Conservation (phyloP, 37 sponge, comb jelly and placozoan genomes). For the Lycopodina hypogea region DNA sequence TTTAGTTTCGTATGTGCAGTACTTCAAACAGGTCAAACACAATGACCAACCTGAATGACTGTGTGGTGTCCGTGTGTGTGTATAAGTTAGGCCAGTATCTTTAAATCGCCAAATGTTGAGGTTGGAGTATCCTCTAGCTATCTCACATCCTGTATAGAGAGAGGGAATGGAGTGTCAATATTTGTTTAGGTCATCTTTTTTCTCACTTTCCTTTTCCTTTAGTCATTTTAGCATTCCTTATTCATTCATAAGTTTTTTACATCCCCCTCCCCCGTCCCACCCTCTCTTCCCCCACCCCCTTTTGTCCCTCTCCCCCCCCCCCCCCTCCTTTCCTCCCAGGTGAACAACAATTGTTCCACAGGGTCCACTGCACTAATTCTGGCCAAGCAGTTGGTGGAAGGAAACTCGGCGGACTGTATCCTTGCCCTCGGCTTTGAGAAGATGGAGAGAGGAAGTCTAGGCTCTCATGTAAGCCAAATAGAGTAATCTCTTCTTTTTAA, state of each 20-base stretch:
- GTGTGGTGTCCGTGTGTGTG: no score
- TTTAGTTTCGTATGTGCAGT: no score
- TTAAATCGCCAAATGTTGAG: no score
- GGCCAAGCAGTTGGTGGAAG: constrained; percentile 85
- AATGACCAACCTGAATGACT: no score
- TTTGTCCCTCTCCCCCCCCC: neutral
- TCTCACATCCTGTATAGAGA: no score
- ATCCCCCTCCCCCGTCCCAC: neutral
- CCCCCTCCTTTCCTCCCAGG: constrained; percentile 26
- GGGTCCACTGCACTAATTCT: constrained; percentile 87
- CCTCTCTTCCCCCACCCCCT: neutral
- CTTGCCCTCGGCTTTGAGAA: constrained; percentile 93
- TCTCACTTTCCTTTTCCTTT: no score
- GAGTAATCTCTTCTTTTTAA: neutral
- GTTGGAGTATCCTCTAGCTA: no score
- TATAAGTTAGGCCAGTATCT: no score
- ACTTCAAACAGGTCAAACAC: no score
- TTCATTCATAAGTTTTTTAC: neutral
- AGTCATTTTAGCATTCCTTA: no score
- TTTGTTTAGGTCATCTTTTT: no score
- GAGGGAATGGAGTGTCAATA: no score
- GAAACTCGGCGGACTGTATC: constrained; percentile 74
- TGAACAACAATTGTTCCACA: constrained; percentile 86
- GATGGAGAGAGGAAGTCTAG: constrained; percentile 85
- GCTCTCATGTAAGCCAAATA: constrained; percentile 31